phyloP scores from a whole-genome alignment of 2,113 vertebrate species.

The Neolamprologus fasciatus region DNA sequence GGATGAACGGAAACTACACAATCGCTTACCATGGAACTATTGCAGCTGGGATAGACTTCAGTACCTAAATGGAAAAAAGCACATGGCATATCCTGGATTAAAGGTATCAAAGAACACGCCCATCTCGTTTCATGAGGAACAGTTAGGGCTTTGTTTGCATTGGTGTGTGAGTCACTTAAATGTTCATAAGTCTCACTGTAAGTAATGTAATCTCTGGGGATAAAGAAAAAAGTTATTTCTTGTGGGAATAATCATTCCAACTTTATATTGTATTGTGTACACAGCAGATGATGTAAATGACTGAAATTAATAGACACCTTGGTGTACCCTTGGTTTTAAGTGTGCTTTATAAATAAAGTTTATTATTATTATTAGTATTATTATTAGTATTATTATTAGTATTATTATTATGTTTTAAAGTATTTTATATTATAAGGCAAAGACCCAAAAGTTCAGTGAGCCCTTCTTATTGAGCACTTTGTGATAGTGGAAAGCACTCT shows the following conservation, averaged over 20 bases:
- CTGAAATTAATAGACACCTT: not conserved
- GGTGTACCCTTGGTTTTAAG: not conserved
- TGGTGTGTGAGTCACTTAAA: not conserved
- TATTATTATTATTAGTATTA: not conserved
- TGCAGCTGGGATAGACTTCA: not conserved
- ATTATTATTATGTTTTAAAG: not conserved
- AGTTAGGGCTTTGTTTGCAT: not conserved
- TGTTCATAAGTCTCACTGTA: not conserved
- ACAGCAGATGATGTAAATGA: not conserved
- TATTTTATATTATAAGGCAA: not conserved
- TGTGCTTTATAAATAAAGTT: not conserved
- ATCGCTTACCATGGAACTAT: not conserved
- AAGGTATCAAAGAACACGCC: not conserved
- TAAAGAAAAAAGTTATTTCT: not conserved
- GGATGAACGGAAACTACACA: not conserved
- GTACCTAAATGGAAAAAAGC: not conserved
- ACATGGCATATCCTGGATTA: not conserved
- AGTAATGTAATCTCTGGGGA: not conserved
- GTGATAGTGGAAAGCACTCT: not conserved
- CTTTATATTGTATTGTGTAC: not conserved
- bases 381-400: accelerated
- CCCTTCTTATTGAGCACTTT: not conserved
- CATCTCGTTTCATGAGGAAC: not conserved
- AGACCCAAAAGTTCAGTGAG: not conserved
- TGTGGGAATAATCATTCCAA: not conserved